phyloP scores from a whole-genome alignment of 1,140 invertebrate species.

The Trachelipus rathkii region DNA sequence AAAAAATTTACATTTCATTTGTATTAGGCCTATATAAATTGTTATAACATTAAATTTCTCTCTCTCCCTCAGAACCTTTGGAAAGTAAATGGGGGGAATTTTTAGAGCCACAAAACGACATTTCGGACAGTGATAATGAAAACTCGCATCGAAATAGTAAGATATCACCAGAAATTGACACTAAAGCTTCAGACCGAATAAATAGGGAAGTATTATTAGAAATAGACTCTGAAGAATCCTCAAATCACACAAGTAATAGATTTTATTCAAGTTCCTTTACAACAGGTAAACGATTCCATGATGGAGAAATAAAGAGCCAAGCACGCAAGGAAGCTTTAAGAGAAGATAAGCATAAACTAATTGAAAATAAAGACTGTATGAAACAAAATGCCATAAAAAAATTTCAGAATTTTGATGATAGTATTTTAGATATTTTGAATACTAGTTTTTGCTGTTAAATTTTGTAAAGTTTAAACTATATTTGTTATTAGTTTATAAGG shows the following conservation, averaged over 20 bases:
- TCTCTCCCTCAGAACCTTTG: too few species aligned
- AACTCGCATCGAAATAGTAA: not conserved
- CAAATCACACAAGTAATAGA: too few species aligned
- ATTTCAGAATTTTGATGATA: not conserved
- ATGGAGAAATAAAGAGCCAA: not conserved
- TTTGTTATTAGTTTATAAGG: not conserved
- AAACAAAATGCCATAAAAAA: not conserved
- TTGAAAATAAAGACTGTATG: not conserved
- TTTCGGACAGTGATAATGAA: not conserved
- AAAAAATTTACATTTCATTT: too few species aligned
- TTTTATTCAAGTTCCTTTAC: not conserved
- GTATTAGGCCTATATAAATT: too few species aligned
- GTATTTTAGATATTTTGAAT: not conserved
- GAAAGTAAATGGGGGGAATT: too few species aligned
- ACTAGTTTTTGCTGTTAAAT: not conserved
- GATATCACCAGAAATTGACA: not conserved
- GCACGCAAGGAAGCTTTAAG: not conserved
- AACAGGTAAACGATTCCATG: not conserved
- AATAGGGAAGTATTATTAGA: not conserved
- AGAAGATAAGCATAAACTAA: not conserved
- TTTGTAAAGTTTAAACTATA: too few species aligned
- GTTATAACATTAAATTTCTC: too few species aligned
- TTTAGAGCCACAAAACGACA: too few species aligned
- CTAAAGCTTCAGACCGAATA: not conserved
- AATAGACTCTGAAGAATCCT: not conserved